phyloP scores from a whole-genome alignment of 2,888 invertebrate species.

The Drosophila macrothrix region DNA sequence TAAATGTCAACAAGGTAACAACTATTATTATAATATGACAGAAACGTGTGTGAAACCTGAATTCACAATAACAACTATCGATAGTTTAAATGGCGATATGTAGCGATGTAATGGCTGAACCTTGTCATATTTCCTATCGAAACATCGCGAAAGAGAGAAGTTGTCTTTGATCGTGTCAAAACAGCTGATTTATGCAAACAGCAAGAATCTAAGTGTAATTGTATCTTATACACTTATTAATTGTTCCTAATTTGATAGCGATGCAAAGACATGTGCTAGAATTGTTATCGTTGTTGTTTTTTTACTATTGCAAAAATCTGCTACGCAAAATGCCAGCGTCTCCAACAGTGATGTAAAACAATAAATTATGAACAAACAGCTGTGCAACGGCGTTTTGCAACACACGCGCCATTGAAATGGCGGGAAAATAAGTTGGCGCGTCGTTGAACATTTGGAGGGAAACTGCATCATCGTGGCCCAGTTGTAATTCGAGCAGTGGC shows the following conservation, averaged over 20 bases:
- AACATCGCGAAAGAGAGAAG: conserved; percentile 14
- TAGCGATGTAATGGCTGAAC: conserved; percentile 2
- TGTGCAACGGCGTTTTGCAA: conserved; percentile 29
- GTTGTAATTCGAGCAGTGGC: conserved; percentile 80
- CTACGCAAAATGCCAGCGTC: conserved; percentile 40
- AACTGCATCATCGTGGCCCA: conserved; percentile 76
- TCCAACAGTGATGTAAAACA: conserved; percentile 38
- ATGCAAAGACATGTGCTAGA: not conserved
- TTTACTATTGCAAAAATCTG: conserved; percentile 1
- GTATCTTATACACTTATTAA: not conserved
- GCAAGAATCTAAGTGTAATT: not conserved
- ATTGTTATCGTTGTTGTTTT: not conserved
- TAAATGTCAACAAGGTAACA: not conserved
- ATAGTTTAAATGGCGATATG: not conserved
- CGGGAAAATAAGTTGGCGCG: conserved; percentile 80
- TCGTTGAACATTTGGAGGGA: conserved; percentile 82
- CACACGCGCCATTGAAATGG: conserved; percentile 51
- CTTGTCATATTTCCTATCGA: conserved; percentile 14
- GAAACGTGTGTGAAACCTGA: not conserved
- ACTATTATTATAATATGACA: not conserved
- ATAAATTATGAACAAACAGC: conserved; percentile 24
- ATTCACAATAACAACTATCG: conserved; percentile 19
- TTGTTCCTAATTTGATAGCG: not conserved
- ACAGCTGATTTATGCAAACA: conserved; percentile 35
- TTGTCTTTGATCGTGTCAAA: conserved; percentile 8